Evolutionary conservation across 2,113 vertebrate species (phyloP).

Genomic region (Halichoerus grypus): DNA sequence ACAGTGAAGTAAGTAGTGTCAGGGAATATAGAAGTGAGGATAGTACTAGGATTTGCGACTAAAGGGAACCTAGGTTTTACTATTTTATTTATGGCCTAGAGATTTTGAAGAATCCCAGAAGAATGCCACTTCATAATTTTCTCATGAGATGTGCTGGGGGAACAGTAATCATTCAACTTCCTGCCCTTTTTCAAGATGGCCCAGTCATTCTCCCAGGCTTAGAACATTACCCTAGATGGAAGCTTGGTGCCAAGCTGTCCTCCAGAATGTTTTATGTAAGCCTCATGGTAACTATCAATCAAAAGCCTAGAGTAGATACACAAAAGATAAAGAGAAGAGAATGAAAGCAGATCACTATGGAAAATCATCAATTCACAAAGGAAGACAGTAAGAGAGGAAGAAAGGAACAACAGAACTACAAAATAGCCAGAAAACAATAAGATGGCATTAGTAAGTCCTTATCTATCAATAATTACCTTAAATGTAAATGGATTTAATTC

Average conservation of each 20-base stretch:
- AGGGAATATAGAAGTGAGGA: not conserved
- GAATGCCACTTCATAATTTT: not conserved
- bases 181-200: not conserved
- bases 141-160: not conserved
- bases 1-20: not conserved
- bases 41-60: not conserved
- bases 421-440: too few relatives aligned
- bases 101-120: not conserved
- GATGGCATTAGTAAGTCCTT: too few relatives aligned
- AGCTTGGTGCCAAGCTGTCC: not conserved
- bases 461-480: too few relatives aligned
- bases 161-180: not conserved
- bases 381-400: too few relatives aligned
- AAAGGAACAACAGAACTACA: too few relatives aligned
- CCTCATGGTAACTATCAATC: not conserved
- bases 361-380: not conserved
- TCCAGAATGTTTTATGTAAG: not conserved
- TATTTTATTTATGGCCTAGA: not conserved
- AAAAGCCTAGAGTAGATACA: not conserved
- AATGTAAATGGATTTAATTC: too few relatives aligned
- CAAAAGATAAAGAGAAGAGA: not conserved
- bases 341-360: not conserved
- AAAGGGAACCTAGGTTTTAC: not conserved
- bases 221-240: not conserved
- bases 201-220: not conserved